Base-by-base conservation (phyloP, 2,888 invertebrate genomes). In the Parnassius glacialis region DNA sequence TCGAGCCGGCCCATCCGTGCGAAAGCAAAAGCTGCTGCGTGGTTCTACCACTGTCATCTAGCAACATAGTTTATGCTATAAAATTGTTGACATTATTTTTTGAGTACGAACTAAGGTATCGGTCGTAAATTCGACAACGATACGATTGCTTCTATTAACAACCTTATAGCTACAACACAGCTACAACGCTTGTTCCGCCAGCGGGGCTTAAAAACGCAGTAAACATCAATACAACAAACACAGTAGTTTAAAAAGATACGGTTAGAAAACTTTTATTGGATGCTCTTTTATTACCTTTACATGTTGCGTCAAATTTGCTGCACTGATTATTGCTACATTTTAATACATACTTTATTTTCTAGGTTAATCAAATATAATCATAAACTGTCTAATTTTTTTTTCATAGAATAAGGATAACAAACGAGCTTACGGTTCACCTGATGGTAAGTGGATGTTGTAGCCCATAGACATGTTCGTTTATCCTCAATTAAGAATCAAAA, bases 201-300 rank as follows among this genome's bases (percentile, higher is more conserved):
- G 43, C 11, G 43, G 47, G 52, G 47, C 52, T 59, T 48, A 63
- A 59, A 48, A 59, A 47, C 58, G 52, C 53, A 42, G 52, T 62
- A 61, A 65, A 63, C 62, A 61, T 51, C 62, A 61, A 65, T 61
- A 64, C 54, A 62, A 61, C 67, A 60, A 64, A 59, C 63, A 54
- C 54, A 60, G 61, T 53, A 61, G 61, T 67, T 59, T 59, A 47
- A 54, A 59, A 55, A 52, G 51, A 53, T 58, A 55, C 50, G 54
- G 43, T 20, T 58, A 41, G 51, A 45, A 41, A 13, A 25, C 43
- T 57, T 62, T 54, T 44, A 52, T 52, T 12, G 50, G 16, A 44
- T 44, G 43, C 41, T 44, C n/a, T 41, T 54, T 54, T 62, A 62
- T 58, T 58, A 44, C 50, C 25, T 34, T 7, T 47, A 45, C 53